Evolutionary conservation across 1,140 invertebrate genomes (phyloP), one percentile per base, ranked within the genome.

Genomic region (Listronotus bonariensis): DNA sequence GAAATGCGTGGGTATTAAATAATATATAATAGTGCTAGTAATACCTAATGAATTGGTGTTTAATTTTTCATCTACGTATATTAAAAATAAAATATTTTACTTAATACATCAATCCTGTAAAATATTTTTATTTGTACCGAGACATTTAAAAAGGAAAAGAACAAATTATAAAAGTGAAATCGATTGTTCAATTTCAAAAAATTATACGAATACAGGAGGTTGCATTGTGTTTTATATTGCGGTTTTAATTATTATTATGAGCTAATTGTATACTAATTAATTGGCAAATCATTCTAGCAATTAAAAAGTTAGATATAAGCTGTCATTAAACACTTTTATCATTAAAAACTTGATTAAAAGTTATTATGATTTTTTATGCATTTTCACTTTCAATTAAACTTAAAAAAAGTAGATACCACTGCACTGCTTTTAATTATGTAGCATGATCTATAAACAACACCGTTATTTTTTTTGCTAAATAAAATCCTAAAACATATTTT

Each of bases 261-360:
- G 42, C n/a, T 45, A 45, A 45, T 45, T 45, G n/a, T 45, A 17
- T 45, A 14, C n/a, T 18, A 18, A 45, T 45, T 45, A 45, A 45
- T 45, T 45, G 42, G 42, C 42, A 45, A 41, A 45, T 45, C 42
- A 45, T 45, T 45, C 8, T n/a, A 14, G 42, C 42, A 45, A 45
- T 45, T 45, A 45, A 45, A 18, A 45, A 45, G n/a, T 17, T 45
- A 9, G 14, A 6, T 17, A 17, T 14, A 45, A 1, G 8, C 42
- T 45, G n/a, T 14, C 8, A 17, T 14, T 11, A 14, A n/a, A 17
- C 42, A 12, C 42, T 2, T 17, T 45, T 7, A 45, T 45, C 17
- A 17, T 45, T n/a, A 14, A 45, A 18, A 8, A 14, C 14, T 12
- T 8, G 8, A 36, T 36, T 36, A 10, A 36, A 36, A 36, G 8